Base-by-base conservation (phyloP, 2,888 invertebrate species). In the Lasioglossum zephyrum region DNA sequence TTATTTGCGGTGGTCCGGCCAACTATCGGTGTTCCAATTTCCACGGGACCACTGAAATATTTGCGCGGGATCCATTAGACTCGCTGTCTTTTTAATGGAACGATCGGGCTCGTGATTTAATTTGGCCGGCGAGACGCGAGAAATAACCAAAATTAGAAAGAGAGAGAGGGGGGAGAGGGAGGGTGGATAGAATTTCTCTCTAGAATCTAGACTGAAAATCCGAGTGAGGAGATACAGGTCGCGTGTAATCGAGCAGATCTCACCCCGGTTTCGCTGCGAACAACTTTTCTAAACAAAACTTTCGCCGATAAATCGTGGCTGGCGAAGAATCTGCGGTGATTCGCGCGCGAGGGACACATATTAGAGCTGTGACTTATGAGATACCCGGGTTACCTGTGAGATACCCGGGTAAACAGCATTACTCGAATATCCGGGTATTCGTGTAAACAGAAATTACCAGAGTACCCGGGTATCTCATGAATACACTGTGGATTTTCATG, bases 11-110 rank as follows among this genome's bases (percentile, higher is more conserved):
- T 63, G 63, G 16, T 31, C 31, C 16, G 31, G 18, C 6, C 31
- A 2, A 8, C 13, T 31, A 31, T 31, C 60, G 60, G 69, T 18
- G 66, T 9, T 39, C 69, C 69, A 39, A 22, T 69, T 69, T 69
- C 69, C 39, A 69, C 36, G 39, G 22, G 11, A 4, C 39, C 39
- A 9, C 18, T 69, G 70, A 70, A 70, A 70, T 41, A 70, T 70
- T 70, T 70, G 39, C 70, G 70, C 41, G 63, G 31, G 44, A 66
- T 76, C 76, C 76, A 76, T 76, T 76, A 63, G 63, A n/a, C 36
- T 26, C 6, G 47, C 31, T 76, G 63, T 11, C 22, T 76, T 76
- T 76, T 66, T 66, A 66, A 76, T 76, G 76, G 41, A 41, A 70
- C 70, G 70, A 70, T 41, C 70, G 63, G 16, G 6, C 31, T 31